These are phyloP conservation scores for Volucella bombylans DNA, from an alignment of 2,888 invertebrate species.

Conservation along the genomic window DNA sequence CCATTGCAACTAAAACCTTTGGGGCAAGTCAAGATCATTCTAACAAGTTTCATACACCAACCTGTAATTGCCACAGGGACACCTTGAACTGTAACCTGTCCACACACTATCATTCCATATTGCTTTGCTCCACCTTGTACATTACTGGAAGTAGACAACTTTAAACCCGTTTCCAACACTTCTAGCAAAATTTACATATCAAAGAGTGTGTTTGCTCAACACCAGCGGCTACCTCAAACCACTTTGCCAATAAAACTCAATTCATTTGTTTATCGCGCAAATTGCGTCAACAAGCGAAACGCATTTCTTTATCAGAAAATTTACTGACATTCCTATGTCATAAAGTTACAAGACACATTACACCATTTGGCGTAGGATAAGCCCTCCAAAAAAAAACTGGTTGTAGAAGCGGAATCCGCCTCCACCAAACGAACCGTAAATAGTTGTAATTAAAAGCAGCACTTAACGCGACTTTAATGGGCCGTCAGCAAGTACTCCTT, in stretches of 20 bases:
- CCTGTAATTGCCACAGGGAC: too few species aligned
- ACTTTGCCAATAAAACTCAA: slow-evolving; percentile 15
- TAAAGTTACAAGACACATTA: slow-evolving; percentile 48
- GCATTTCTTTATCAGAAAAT: slow-evolving; percentile 45
- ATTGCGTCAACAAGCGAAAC: not conserved
- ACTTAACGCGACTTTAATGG: slow-evolving; percentile 71
- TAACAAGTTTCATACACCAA: too few species aligned
- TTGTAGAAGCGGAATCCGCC: slow-evolving; percentile 23
- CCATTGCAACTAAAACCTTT: too few species aligned
- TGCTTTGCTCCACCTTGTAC: too few species aligned
- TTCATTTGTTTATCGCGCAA: slow-evolving; percentile 18
- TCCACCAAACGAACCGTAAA: slow-evolving; percentile 68
- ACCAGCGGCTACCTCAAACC: not conserved
- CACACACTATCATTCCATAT: too few species aligned
- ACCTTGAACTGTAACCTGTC: too few species aligned
- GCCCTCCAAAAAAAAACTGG: not conserved
- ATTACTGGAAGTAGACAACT: too few species aligned
- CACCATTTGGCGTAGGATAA: slow-evolving; percentile 20
- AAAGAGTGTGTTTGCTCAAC: not conserved
- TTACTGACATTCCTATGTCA: slow-evolving; percentile 32
- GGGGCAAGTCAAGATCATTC: too few species aligned
- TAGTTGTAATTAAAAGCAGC: slow-evolving; percentile 72
- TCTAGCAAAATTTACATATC: too few species aligned
- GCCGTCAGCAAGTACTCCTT: slow-evolving; percentile 58
- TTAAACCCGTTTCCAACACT: too few species aligned